Conservation (phyloP, 2,797 vertebrate species). For the Cossypha niveicapilla region DNA sequence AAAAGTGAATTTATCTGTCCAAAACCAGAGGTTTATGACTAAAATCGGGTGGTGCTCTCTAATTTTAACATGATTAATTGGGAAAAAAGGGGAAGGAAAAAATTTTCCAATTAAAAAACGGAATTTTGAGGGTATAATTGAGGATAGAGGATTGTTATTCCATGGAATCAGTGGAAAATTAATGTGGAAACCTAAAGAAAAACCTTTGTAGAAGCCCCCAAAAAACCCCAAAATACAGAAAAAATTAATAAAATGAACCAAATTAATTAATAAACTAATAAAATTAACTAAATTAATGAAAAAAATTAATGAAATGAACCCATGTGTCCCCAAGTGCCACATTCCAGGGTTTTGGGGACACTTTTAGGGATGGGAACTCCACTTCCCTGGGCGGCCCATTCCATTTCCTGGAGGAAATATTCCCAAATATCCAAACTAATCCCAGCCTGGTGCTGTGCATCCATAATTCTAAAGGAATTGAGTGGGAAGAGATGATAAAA, state of each 20-base stretch:
- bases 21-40: not conserved
- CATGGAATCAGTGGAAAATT: not conserved
- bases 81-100: not conserved
- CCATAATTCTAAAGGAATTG: too few species aligned
- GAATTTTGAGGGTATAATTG: not conserved
- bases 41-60: not conserved
- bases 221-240: not conserved
- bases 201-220: fast-evolving
- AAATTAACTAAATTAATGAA: too few species aligned
- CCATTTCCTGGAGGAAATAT: not conserved
- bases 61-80: not conserved
- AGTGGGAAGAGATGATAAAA: not conserved
- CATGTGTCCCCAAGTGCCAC: too few species aligned
- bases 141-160: not conserved
- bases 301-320: too few species aligned
- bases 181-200: not conserved
- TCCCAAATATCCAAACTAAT: not conserved
- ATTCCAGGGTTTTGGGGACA: too few species aligned
- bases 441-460: fast-evolving
- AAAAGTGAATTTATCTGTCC: not conserved
- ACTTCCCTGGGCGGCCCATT: too few species aligned
- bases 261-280: too few species aligned
- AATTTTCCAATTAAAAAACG: not conserved
- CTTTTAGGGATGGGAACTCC: too few species aligned
- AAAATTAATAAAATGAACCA: not conserved